Evolutionary conservation across 2,888 invertebrate genomes (phyloP).

Genomic region (Laothoe populi): DNA sequence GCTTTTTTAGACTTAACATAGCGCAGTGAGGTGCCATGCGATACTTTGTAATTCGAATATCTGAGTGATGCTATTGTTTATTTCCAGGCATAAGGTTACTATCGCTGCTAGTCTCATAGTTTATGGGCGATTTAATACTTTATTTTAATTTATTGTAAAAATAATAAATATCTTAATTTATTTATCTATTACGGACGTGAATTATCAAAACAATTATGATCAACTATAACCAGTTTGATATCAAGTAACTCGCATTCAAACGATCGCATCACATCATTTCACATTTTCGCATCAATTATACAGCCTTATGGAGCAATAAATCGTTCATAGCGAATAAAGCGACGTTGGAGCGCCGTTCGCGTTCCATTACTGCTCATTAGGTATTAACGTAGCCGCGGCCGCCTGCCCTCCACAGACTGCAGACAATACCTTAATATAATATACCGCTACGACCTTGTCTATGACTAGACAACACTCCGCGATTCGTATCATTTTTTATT

Average conservation of each 20-base stretch:
- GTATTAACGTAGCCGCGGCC: constrained; percentile 52
- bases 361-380: constrained; percentile 67
- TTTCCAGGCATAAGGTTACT: too few species aligned
- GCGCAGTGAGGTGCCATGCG: too few species aligned
- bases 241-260: constrained; percentile 4
- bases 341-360: constrained; percentile 37
- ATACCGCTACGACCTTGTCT: background rate
- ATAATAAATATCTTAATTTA: too few species aligned
- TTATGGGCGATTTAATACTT: too few species aligned
- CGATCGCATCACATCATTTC: constrained; percentile 21
- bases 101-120: too few species aligned
- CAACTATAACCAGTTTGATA: constrained; percentile 9
- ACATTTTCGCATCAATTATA: constrained; percentile 32
- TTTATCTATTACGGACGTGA: too few species aligned
- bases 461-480: background rate
- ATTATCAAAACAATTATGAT: constrained; percentile 6
- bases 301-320: constrained; percentile 37
- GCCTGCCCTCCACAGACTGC: constrained; percentile 18
- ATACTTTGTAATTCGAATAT: too few species aligned
- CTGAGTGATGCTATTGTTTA: too few species aligned
- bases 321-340: constrained; percentile 43
- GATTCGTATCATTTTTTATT: too few species aligned
- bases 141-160: too few species aligned
- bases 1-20: too few species aligned
- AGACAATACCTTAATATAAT: constrained; percentile 26